A percentile compares a stretch with the other conserved stretches of the same genome.
phyloP scores from a whole-genome alignment of 2,113 vertebrate genomes.

The Notarius quadriscutis region DNA sequence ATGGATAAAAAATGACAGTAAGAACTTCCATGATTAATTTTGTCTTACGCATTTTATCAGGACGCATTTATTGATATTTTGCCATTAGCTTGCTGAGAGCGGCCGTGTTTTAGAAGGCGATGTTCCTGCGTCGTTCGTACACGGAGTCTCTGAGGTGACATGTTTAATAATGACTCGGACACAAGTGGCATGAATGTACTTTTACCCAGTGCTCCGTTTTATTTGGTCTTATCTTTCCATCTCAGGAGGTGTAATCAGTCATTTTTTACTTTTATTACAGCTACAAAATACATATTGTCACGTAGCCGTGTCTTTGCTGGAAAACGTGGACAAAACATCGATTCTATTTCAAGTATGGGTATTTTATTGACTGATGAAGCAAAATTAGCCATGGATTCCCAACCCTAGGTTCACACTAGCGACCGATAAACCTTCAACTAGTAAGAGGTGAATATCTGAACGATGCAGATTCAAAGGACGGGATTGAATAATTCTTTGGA shows the following conservation, averaged over 20 bases:
- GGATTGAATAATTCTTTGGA: background rate
- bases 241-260: background rate
- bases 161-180: background rate
- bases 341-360: background rate
- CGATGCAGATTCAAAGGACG: background rate
- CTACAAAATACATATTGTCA: background rate
- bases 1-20: constrained; percentile 64
- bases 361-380: background rate
- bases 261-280: background rate
- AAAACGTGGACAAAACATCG: background rate
- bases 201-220: no score
- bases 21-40: constrained; percentile 53
- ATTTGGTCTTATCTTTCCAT: background rate
- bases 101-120: constrained; percentile 64
- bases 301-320: background rate
- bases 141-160: constrained; percentile 54
- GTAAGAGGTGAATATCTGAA: background rate
- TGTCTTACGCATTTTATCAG: background rate
- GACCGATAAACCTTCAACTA: background rate
- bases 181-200: background rate
- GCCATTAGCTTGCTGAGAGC: constrained; percentile 70
- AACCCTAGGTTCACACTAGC: background rate
- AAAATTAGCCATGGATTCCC: background rate
- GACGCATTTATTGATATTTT: constrained; percentile 51
- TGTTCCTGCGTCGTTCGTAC: constrained; percentile 62